Evolutionary conservation across 2,797 vertebrate species (phyloP).

Genomic region (Schizopygopsis malacanthus): DNA sequence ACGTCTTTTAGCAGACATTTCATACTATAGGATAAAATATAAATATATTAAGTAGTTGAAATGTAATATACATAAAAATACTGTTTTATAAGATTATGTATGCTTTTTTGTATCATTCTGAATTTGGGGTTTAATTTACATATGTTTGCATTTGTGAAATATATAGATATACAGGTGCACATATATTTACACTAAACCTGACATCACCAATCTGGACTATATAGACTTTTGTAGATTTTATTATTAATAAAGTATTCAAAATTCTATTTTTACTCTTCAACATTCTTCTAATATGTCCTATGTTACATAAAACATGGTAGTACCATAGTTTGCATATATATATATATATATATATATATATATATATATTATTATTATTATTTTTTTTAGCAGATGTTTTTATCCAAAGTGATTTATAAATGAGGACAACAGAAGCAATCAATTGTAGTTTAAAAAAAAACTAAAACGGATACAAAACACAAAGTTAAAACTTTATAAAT

Average conservation of each 20-base stretch:
- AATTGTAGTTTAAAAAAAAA: too few relatives aligned
- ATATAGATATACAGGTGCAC: neutral
- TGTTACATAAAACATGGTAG: neutral
- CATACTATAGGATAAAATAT: neutral
- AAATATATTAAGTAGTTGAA: neutral
- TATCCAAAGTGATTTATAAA: too few relatives aligned
- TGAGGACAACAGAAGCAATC: too few relatives aligned
- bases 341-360: too few relatives aligned
- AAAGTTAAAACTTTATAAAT: too few relatives aligned
- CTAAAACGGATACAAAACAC: too few relatives aligned
- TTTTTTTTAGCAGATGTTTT: too few relatives aligned
- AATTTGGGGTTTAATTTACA: neutral
- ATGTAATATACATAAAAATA: conserved; percentile 9
- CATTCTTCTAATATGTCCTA: neutral
- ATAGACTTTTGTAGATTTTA: conserved; percentile 4
- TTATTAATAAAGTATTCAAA: conserved; percentile 32
- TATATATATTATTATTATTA: too few relatives aligned
- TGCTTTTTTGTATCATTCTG: conserved; percentile 29
- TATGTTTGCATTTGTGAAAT: conserved; percentile 5
- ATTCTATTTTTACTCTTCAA: neutral
- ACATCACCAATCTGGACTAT: neutral
- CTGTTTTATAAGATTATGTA: conserved; percentile 25
- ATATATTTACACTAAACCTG: neutral
- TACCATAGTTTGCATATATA: neutral
- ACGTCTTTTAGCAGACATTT: neutral